Evolutionary conservation across 2,113 vertebrate species (phyloP), one percentile per base, ranked within the genome.

Genomic region (Erythrocebus patas): DNA sequence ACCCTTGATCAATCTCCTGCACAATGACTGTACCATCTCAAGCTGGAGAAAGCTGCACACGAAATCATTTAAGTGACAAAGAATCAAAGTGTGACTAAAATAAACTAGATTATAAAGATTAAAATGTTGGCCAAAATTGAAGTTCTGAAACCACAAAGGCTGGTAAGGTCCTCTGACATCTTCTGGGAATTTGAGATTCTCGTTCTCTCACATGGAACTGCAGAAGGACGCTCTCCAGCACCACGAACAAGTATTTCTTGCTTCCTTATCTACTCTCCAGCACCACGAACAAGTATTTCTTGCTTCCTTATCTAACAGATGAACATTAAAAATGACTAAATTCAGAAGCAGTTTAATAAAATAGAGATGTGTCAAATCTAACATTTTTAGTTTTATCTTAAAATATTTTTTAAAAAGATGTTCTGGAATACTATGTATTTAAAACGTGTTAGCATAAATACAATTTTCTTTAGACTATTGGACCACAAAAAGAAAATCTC

Each of bases 11-110:
- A 82, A 82, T 30, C 16, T 68, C 55, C 40, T n/a, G 27, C 4
- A 2, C 1, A 17, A 27, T 27, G 5, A 83, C 7, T 3, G 1
- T 4, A 22, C 0, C 1, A 2, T 68, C 32, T 20, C 7, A 13
- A 40, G 75, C 78, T 89, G 13, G n/a, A 89, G 68, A 59, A 52
- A 64, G 43, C 27, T 68, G 6, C 8, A 48, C 12, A n/a, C 30
- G 43, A 89, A 90, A 82, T 91, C 12, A 73, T 27, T 6, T 8
- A 22, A 92, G 82, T 55, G 61, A 64, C 61, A 64, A 81, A 91
- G 22, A 64, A 25, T 75, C 8, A 89, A 92, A 59, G 17, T 6
- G 11, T 84, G 50, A 80, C 20, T 78, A 48, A 52, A 61, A 85
- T 12, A 84, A 84, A 92, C 27, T n/a, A 78, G 45, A 40, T 18